These are phyloP conservation scores for Stegostoma tigrinum DNA, from an alignment of 2,113 vertebrate genomes.

Conservation along the genomic window DNA sequence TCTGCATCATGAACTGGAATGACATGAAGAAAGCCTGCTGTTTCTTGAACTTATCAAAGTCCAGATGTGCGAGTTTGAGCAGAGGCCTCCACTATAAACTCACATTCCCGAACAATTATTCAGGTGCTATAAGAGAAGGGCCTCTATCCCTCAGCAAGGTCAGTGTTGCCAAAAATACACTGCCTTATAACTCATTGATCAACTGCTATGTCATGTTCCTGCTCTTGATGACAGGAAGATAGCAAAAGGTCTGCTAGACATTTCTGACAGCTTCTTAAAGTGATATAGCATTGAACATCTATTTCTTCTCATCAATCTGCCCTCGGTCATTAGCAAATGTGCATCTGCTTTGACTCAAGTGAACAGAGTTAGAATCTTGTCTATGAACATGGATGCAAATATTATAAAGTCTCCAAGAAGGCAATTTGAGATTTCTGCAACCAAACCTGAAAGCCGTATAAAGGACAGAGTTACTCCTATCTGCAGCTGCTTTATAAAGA, in stretches of 20 bases:
- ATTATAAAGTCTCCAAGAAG: neutral
- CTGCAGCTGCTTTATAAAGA: too few relatives aligned
- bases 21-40: neutral
- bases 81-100: neutral
- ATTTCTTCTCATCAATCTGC: neutral
- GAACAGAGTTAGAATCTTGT: neutral
- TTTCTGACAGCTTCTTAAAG: neutral
- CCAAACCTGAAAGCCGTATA: neutral
- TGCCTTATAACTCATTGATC: neutral
- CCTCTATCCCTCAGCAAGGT: neutral
- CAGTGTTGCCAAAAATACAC: neutral
- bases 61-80: neutral
- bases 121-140: neutral
- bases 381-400: neutral
- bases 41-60: neutral
- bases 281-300: neutral
- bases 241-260: neutral
- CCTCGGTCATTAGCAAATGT: neutral
- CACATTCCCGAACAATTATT: neutral
- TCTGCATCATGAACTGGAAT: neutral
- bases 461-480: neutral
- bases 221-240: neutral
- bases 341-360: neutral
- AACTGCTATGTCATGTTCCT: neutral
- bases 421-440: neutral